Evolutionary conservation across 1,140 invertebrate species (phyloP).

Genomic region (Saccostrea echinata): DNA sequence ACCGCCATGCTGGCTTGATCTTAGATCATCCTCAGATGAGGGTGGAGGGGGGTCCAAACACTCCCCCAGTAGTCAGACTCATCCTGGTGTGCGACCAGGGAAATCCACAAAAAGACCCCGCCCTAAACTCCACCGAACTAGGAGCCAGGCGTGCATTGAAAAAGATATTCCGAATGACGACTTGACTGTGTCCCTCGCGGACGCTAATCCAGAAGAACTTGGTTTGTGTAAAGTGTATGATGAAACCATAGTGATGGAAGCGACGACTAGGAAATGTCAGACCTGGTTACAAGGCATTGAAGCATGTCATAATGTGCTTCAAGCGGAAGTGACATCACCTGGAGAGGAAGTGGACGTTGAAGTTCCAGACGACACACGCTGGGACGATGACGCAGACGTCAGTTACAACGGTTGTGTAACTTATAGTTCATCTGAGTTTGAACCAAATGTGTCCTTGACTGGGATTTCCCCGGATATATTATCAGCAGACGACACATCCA

Average conservation of each 20-base stretch:
- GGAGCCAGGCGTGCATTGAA: conserved; percentile 74
- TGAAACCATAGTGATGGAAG: conserved; percentile 69
- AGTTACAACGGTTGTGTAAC: conserved; percentile 53
- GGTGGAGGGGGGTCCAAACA: conserved; percentile 51
- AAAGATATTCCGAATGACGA: conserved; percentile 70
- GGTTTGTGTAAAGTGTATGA: conserved; percentile 63
- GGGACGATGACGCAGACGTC: conserved; percentile 59
- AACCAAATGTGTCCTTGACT: conserved; percentile 39
- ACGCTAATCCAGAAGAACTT: conserved; percentile 71
- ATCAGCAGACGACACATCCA: not conserved
- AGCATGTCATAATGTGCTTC: conserved; percentile 67
- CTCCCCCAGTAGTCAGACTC: conserved; percentile 50
- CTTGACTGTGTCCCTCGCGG: conserved; percentile 70
- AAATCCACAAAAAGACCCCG: conserved; percentile 68
- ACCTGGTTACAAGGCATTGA: conserved; percentile 74
- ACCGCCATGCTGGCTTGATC: conserved; percentile 68
- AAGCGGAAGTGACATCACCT: conserved; percentile 37
- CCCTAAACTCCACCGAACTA: conserved; percentile 74
- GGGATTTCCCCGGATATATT: conserved; percentile 1
- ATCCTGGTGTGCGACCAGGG: conserved; percentile 44
- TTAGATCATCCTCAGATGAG: conserved; percentile 51
- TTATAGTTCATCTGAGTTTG: conserved; percentile 60
- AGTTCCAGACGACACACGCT: conserved; percentile 73
- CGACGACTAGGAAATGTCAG: conserved; percentile 75
- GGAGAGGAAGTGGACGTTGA: conserved; percentile 71